Base-by-base conservation (phyloP, 2,113 vertebrate genomes). In the Megaceryle maxima region DNA sequence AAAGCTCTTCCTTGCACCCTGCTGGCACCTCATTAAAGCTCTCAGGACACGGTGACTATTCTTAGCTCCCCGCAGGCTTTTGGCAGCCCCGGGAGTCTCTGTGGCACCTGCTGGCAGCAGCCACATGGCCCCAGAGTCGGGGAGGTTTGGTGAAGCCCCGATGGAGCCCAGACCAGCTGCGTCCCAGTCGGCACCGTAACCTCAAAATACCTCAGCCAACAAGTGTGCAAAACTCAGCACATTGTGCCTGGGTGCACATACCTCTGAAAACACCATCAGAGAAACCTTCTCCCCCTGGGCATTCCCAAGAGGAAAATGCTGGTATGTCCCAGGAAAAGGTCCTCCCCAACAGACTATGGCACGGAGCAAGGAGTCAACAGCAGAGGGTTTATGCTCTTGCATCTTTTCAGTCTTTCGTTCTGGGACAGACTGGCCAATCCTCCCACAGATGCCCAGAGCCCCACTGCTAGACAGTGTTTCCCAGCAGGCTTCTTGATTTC, bases 11-110 rank as follows among this genome's bases (percentile, higher is more conserved):
- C 56, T 53, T 69, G 83, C 86, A 93, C 92, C 92, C 92, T 88
- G 95, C 96, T 94, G 88, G 92, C 88, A 92, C 55, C 88, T 83
- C 94, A 53, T 77, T 17, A 92, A 94, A 92, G 94, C 88, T 63
- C 75, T 50, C 68, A 12, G 96, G 90, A 88, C 85, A 62, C 1
- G 1, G 63, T 16, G 92, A 59, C 31, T 97, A 96, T 95, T 94
- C 83, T 86, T 85, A 92, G 94, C 79, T 83, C 76, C 78, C 53
- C 43, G 26, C 85, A 48, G 59, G 86, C 63, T 83, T n/a, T 9
- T 0, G 10, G 88, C 80, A 94, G 88, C 82, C 79, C 82, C 31
- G 1, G 31, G 88, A 92, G 85, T 62, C 86, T 10, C 79, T 33
- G 0, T 0, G 2, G 90, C 95, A 90, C 80, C 95, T 92, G 79